Percentiles rank a stretch among this genome's conserved stretches.
These are phyloP conservation scores for Salvelinus fontinalis DNA, from an alignment of 2,113 vertebrate genomes.

Conservation along the genomic window DNA sequence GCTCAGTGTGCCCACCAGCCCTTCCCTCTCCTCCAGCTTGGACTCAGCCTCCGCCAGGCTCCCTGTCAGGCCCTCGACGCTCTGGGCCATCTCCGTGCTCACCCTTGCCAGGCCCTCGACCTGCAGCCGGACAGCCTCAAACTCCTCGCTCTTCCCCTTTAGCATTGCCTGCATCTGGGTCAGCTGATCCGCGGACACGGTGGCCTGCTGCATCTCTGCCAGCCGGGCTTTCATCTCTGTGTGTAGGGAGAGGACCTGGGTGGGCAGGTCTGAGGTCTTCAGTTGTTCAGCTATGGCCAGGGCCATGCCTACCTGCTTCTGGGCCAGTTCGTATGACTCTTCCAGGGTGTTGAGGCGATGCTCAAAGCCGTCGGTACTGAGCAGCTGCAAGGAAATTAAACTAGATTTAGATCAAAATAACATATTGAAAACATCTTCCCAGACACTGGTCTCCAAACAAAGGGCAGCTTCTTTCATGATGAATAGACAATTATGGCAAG, in stretches of 20 bases:
- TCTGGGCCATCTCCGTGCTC: constrained; percentile 41
- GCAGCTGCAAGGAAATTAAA: constrained; percentile 48
- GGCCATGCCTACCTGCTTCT: constrained; percentile 67
- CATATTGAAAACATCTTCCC: no score
- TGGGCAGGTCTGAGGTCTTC: constrained; percentile 66
- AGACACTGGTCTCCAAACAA: no score
- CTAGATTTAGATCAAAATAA: no score
- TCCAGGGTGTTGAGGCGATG: constrained; percentile 63
- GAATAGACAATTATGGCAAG: no score
- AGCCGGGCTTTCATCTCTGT: constrained; percentile 67
- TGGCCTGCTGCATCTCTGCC: constrained; percentile 61
- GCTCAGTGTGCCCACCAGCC: constrained; percentile 30
- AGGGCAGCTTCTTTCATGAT: no score
- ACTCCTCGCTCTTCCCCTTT: constrained; percentile 42
- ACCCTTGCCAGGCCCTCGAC: constrained; percentile 42
- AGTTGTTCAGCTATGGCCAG: constrained; percentile 65
- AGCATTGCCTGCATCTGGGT: constrained; percentile 44
- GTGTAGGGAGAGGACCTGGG: constrained; percentile 70
- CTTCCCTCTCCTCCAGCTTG: constrained; percentile 37
- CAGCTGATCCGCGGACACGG: constrained; percentile 61
- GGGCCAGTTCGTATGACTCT: constrained; percentile 54
- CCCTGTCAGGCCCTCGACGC: constrained; percentile 44
- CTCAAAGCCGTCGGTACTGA: constrained; percentile 56
- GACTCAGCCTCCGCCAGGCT: constrained; percentile 35
- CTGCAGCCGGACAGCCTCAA: constrained; percentile 47